Evolutionary conservation across 2,888 invertebrate species (phyloP).

Genomic region (Cynaeus angustus): DNA sequence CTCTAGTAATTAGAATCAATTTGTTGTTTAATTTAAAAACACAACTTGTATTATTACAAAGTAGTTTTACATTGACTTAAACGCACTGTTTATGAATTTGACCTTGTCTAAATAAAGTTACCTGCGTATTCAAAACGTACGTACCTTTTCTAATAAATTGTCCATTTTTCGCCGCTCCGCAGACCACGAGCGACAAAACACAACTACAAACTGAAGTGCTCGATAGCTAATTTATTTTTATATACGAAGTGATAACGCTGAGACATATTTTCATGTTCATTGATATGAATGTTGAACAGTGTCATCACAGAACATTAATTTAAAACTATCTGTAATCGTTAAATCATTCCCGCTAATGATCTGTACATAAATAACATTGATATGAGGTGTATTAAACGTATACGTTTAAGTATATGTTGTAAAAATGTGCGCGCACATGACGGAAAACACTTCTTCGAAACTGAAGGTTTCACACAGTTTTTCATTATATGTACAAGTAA

Average conservation of each 20-base stretch:
- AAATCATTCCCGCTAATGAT: not conserved
- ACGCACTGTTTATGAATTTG: conserved; percentile 5
- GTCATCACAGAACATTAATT: conserved; percentile 1
- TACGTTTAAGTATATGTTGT: not conserved
- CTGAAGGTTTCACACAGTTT: no score
- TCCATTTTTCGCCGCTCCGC: conserved; percentile 48
- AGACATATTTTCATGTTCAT: not conserved
- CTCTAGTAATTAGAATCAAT: no score
- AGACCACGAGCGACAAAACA: conserved; percentile 10
- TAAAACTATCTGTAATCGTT: not conserved
- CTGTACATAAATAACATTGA: not conserved
- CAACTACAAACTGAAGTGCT: conserved; percentile 19
- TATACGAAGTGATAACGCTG: conserved; percentile 21
- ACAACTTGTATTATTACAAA: no score
- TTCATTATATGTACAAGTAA: no score
- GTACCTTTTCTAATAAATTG: conserved; percentile 58
- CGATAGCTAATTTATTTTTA: conserved; percentile 13
- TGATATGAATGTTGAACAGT: conserved; percentile 2
- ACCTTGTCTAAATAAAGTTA: conserved; percentile 10
- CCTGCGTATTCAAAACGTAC: conserved; percentile 1
- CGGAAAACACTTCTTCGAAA: no score
- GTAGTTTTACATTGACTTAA: no score
- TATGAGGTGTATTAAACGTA: not conserved
- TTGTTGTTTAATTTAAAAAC: no score
- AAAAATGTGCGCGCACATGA: not conserved